A percentile compares a stretch with the other conserved stretches of the same genome.
Evolutionary conservation across 1,140 invertebrate species (phyloP).

Genomic region (Drosophila orena): DNA sequence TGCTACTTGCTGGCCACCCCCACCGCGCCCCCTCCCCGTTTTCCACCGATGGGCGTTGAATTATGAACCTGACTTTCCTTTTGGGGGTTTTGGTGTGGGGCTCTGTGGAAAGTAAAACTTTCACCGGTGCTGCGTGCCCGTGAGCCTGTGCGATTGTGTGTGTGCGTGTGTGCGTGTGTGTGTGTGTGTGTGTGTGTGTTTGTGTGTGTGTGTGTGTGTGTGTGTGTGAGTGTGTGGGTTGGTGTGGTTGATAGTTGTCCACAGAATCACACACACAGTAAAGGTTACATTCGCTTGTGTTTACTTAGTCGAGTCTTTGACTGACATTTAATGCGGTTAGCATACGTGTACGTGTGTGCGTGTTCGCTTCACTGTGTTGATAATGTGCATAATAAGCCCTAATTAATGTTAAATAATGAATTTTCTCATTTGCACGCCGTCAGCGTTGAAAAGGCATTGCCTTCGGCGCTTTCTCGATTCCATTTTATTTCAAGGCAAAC

Average conservation of each 20-base stretch:
- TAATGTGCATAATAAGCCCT: conserved; percentile 84
- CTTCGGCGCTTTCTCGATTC: conserved; percentile 25
- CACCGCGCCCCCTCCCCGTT: neutral
- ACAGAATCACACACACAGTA: conserved; percentile 4
- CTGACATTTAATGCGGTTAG: conserved; percentile 75
- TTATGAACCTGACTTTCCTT: conserved; percentile 66
- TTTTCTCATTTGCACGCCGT: conserved; percentile 80
- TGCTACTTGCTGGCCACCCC: conserved; percentile 21
- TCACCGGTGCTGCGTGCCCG: conserved; percentile 16
- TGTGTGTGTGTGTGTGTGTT: too few species aligned
- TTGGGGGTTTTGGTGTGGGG: neutral
- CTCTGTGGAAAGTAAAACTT: conserved; percentile 36
- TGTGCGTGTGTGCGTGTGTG: too few species aligned
- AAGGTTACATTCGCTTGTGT: conserved; percentile 25
- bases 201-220: too few species aligned
- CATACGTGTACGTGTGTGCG: conserved; percentile 43
- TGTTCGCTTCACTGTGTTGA: conserved; percentile 64
- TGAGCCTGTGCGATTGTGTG: too few species aligned
- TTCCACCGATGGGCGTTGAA: conserved; percentile 43
- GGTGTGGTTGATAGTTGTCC: conserved; percentile 56
- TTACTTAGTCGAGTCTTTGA: conserved; percentile 55
- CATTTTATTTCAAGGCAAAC: conserved; percentile 40
- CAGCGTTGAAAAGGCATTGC: conserved; percentile 63
- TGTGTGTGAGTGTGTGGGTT: conserved; percentile 10
- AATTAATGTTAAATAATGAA: conserved; percentile 84